phyloP scores from a whole-genome alignment of 2,888 invertebrate species.

The Idaea straminata region DNA sequence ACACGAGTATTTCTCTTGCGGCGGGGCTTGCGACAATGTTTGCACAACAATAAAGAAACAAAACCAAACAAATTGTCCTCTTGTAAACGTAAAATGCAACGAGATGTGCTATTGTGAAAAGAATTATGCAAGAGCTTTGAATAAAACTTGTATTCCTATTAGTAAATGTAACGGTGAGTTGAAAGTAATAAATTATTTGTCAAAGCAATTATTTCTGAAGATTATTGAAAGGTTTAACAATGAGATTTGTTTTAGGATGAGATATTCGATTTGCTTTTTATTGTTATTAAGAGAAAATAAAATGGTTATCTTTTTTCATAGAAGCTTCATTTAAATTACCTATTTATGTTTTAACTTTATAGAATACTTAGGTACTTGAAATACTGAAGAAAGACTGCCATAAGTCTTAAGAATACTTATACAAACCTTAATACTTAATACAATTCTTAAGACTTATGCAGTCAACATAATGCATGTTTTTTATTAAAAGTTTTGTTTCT shows the following conservation, averaged over 20 bases:
- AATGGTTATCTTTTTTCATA: neutral
- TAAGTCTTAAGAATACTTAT: too few relatives aligned
- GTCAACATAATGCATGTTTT: too few relatives aligned
- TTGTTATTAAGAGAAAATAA: neutral
- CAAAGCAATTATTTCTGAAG: neutral
- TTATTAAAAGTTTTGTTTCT: neutral
- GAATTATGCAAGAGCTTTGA: conserved; percentile 39
- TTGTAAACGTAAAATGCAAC: conserved; percentile 39
- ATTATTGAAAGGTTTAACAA: neutral
- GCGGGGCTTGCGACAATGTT: conserved; percentile 44
- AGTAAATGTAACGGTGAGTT: conserved; percentile 19
- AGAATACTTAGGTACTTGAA: too few relatives aligned
- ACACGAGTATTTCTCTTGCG: conserved; percentile 38
- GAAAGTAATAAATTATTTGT: neutral
- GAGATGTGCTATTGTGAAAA: conserved; percentile 44
- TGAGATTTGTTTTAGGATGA: neutral
- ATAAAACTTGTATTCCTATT: conserved; percentile 40
- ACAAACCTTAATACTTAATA: too few relatives aligned
- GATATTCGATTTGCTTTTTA: neutral
- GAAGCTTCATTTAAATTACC: neutral
- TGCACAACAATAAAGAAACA: conserved; percentile 34
- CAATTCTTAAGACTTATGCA: too few relatives aligned
- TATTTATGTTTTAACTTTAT: too few relatives aligned
- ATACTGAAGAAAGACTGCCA: too few relatives aligned
- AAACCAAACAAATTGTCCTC: conserved; percentile 38